Conservation (phyloP, 2,113 vertebrate species). For the Cyanoramphus novaezelandiae region DNA sequence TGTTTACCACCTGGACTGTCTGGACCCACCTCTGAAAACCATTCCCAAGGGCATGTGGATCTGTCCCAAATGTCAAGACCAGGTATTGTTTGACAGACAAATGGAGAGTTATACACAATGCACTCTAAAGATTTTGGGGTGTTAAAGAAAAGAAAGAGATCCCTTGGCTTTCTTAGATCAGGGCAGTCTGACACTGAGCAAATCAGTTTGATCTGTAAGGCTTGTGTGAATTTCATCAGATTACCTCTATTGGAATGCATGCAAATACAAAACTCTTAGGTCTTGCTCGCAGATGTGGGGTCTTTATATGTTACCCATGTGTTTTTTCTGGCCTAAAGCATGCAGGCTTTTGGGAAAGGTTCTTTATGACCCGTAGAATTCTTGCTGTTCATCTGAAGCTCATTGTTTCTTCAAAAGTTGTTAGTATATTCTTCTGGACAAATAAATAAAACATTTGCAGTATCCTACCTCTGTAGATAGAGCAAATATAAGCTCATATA, state of each 20-base stretch:
- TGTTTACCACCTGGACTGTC: constrained; percentile 98
- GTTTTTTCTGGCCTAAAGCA: background rate
- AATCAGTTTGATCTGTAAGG: background rate
- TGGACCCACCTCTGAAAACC: constrained; percentile 98
- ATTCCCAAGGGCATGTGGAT: constrained; percentile 99
- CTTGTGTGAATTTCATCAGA: background rate
- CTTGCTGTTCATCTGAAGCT: background rate
- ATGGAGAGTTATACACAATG: background rate
- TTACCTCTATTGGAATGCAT: background rate
- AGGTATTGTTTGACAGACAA: constrained; percentile 79
- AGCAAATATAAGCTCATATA: background rate
- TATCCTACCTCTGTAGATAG: background rate
- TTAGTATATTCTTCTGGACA: background rate
- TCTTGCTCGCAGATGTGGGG: background rate
- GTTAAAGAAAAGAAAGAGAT: background rate
- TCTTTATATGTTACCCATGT: background rate
- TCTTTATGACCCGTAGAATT: background rate
- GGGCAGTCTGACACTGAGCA: background rate
- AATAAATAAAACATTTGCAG: background rate
- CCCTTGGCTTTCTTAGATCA: background rate
- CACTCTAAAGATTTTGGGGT: background rate
- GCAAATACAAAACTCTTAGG: background rate
- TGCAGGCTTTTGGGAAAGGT: background rate
- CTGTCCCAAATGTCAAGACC: constrained; percentile 99
- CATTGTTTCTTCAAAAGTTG: background rate